phyloP scores from a whole-genome alignment of 2,113 vertebrate genomes.

The Podarcis raffonei region DNA sequence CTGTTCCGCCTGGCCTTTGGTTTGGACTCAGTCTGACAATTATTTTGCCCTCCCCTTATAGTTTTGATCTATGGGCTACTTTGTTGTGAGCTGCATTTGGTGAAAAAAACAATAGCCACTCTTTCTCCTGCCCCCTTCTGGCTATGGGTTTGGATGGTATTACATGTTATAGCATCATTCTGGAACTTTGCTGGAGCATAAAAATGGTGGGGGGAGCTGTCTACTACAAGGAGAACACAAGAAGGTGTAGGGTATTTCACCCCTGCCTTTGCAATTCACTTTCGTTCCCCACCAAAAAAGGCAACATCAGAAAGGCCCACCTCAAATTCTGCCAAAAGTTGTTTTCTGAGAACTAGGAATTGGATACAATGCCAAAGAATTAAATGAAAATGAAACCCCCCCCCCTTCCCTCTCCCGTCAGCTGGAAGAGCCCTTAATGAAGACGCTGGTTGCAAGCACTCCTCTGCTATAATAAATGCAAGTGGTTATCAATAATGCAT shows the following conservation, averaged over 20 bases:
- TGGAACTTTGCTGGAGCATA: not conserved
- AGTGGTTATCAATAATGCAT: constrained; percentile 24
- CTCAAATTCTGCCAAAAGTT: not conserved
- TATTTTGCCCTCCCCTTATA: too few relatives aligned
- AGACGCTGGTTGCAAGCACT: not conserved
- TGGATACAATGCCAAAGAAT: not conserved
- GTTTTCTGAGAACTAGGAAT: not conserved
- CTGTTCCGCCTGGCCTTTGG: too few relatives aligned
- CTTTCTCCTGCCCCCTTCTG: too few relatives aligned
- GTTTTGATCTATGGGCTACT: too few relatives aligned
- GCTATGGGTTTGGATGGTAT: too few relatives aligned
- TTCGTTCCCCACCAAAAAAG: not conserved
- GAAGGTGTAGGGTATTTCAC: not conserved
- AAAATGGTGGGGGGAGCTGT: not conserved
- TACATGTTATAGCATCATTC: not conserved
- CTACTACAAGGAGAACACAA: not conserved
- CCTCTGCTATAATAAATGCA: not conserved
- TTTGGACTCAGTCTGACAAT: too few relatives aligned
- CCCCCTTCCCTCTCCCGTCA: not conserved
- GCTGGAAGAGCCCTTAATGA: not conserved
- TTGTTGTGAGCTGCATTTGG: too few relatives aligned
- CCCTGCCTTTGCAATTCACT: not conserved
- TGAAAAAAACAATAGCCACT: too few relatives aligned
- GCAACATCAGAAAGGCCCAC: not conserved
- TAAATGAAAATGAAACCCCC: not conserved